These are phyloP conservation scores for Ascaphus truei DNA, from an alignment of 2,113 vertebrate genomes.

Conservation along the genomic window DNA sequence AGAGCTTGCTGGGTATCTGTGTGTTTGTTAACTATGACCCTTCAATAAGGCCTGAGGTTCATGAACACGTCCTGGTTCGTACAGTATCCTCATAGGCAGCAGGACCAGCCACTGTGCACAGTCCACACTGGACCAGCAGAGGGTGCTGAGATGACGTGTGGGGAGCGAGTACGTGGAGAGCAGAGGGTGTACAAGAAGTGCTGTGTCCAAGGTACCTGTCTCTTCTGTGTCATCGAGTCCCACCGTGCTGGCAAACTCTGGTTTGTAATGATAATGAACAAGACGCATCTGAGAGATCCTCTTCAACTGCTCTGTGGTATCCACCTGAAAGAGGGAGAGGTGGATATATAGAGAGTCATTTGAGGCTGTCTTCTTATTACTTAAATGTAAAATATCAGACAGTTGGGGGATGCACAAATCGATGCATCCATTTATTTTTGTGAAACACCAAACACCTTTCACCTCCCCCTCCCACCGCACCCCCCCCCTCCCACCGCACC, in stretches of 20 bases:
- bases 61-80: too few species aligned
- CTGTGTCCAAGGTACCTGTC: conserved; percentile 69
- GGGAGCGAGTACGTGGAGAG: accelerated
- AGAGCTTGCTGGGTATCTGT: too few species aligned
- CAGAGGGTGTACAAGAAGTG: too few species aligned
- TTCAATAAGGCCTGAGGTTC: too few species aligned
- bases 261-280: conserved; percentile 93
- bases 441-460: too few species aligned
- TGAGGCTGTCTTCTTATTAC: too few species aligned
- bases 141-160: accelerated
- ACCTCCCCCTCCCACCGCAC: not conserved
- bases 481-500: not conserved
- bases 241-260: conserved; percentile 88
- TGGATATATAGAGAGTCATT: too few species aligned
- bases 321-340: conserved; percentile 80
- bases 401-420: too few species aligned
- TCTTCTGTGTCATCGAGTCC: conserved; percentile 84
- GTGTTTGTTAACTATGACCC: too few species aligned
- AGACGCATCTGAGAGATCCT: conserved; percentile 93
- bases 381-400: too few species aligned
- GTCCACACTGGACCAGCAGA: not conserved
- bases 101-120: accelerated
- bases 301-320: conserved; percentile 96
- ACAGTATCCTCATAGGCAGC: too few species aligned
- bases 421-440: too few species aligned